Conservation (phyloP, 92 coral and sea anemone genomes). For the Palythoa grandis region DNA sequence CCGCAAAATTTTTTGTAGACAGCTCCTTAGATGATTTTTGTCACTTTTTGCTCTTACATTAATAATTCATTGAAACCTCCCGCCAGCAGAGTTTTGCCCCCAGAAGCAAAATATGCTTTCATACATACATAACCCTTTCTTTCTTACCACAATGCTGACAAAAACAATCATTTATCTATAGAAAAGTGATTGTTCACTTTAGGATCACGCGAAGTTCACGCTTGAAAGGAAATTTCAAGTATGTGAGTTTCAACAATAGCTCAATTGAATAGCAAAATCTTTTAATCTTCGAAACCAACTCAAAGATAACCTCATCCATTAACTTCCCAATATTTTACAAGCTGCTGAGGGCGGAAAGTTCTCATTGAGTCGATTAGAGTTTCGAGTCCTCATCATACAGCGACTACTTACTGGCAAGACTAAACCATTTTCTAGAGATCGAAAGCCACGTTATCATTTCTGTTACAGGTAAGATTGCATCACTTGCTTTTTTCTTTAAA, state of each 20-base stretch:
- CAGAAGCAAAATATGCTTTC: conserved; percentile 23
- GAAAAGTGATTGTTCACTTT: conserved; percentile 38
- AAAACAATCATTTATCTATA: conserved; percentile 7
- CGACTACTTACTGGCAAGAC: no score
- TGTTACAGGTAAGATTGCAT: no score
- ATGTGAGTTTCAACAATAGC: not conserved
- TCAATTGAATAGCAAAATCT: conserved; percentile 9
- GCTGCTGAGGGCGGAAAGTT: not conserved
- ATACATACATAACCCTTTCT: no score
- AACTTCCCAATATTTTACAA: not conserved
- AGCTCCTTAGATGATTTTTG: not conserved
- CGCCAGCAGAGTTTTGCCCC: not conserved
- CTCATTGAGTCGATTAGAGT: no score
- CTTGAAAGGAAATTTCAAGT: not conserved
- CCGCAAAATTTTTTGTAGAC: not conserved
- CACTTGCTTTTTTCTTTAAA: no score
- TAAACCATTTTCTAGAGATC: no score
- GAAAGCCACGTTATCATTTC: no score
- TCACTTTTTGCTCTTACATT: no score
- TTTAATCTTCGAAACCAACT: conserved; percentile 10
- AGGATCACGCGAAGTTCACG: conserved; percentile 14
- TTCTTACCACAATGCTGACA: not conserved
- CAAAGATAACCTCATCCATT: not conserved
- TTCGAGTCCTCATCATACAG: no score
- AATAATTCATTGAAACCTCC: conserved; percentile 10